Evolutionary conservation across 2,797 vertebrate species (phyloP), one percentile per base, ranked within the genome.

Genomic region (Mastacembelus armatus): DNA sequence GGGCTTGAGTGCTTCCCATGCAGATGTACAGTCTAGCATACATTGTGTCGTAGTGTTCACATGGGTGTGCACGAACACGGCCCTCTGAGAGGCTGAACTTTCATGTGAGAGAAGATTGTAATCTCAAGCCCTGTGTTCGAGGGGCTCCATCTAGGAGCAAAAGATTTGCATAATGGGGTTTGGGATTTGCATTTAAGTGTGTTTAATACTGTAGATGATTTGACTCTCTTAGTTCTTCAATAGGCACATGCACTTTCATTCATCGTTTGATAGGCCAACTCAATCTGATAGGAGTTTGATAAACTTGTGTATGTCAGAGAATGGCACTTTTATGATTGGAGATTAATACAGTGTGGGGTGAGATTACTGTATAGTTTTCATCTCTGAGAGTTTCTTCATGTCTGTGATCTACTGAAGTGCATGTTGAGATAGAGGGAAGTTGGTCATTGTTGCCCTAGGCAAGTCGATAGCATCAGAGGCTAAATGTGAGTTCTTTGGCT

Each of bases 121-220:
- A 91, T 89, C 84, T 78, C 1, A 14, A n/a, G n/a, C n/a, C n/a
- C n/a, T 57, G 77, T 51, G 84, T 87, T 92, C 75, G 74, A 86
- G 85, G 74, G 57, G 61, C 60, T 85, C 66, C 70, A 79, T 90
- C 81, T 68, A 49, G 76, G 74, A 90, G 77, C 68, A 50, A 64
- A 52, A 79, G 77, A 90, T 92, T 91, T 87, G 76, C 90, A 92
- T 92, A 90, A 89, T 90, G 78, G 77, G 87, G 86, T 91, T 84
- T 88, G 66, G 83, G 84, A 87, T 86, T 85, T 77, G 80, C 65
- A 72, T 45, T 88, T 76, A 87, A 89, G 86, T 86, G 81, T 57
- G 30, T 74, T 86, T 86, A 86, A 87, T 71, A 69, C 66, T 15
- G 44, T 64, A 64, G 68, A 84, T 83, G 85, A 81, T 85, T 87